phyloP scores from a whole-genome alignment of 2,113 vertebrate genomes.

The Paradisaea rubra region DNA sequence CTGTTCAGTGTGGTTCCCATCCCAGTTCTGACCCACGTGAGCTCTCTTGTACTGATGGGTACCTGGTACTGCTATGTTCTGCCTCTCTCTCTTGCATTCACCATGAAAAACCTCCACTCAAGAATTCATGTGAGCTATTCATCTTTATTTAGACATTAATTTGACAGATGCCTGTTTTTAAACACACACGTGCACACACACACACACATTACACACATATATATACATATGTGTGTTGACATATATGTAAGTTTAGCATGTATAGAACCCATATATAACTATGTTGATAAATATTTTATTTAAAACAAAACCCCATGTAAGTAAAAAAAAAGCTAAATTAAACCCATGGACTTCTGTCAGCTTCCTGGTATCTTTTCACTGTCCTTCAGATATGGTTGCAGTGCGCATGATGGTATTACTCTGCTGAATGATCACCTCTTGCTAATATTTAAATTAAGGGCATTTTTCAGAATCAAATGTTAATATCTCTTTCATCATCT shows the following conservation, averaged over 20 bases:
- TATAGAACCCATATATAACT: neutral
- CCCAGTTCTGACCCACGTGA: neutral
- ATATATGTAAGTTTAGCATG: neutral
- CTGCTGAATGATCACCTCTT: neutral
- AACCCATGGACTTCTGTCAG: neutral
- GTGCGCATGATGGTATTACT: neutral
- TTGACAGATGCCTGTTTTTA: neutral
- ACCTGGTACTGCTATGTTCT: neutral
- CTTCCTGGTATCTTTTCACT: neutral
- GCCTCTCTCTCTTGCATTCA: neutral
- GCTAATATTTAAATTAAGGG: neutral
- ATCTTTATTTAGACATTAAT: neutral
- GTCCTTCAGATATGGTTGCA: neutral
- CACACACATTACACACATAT: neutral
- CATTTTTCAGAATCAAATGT: constrained; percentile 5
- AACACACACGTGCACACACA: neutral
- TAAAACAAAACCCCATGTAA: neutral
- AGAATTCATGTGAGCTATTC: neutral
- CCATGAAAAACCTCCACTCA: neutral
- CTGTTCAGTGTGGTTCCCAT: neutral
- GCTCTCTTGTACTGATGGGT: neutral
- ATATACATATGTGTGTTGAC: neutral
- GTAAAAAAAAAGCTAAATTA: neutral
- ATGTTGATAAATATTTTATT: neutral
- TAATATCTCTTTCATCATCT: neutral